phyloP scores from a whole-genome alignment of 1,140 invertebrate genomes.

The Caerostris extrusa region DNA sequence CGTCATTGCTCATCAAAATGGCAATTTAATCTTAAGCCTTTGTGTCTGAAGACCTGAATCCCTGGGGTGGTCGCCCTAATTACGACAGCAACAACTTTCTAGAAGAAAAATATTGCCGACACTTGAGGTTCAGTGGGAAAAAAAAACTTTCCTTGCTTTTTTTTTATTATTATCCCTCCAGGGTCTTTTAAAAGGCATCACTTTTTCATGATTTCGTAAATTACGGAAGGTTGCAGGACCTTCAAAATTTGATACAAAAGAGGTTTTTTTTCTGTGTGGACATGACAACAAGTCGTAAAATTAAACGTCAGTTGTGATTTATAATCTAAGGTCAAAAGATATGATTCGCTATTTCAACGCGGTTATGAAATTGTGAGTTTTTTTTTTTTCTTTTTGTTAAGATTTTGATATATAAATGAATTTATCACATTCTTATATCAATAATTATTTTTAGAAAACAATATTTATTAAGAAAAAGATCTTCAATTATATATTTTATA shows the following conservation, averaged over 20 bases:
- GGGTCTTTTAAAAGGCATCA: neutral
- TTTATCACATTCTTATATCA: too few relatives aligned
- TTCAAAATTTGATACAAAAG: slow-evolving; percentile 3
- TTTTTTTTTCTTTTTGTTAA: too few relatives aligned
- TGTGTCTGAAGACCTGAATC: neutral
- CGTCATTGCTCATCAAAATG: neutral
- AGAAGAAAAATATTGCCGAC: neutral
- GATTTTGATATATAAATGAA: too few relatives aligned
- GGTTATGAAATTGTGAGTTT: too few relatives aligned
- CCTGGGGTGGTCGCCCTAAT: neutral
- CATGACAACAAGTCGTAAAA: too few relatives aligned
- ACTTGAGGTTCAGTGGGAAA: neutral
- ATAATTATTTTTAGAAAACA: too few relatives aligned
- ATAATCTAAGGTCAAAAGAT: too few relatives aligned
- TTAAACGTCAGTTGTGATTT: too few relatives aligned
- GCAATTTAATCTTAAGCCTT: neutral
- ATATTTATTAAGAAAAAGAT: too few relatives aligned
- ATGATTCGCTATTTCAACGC: too few relatives aligned
- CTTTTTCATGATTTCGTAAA: neutral
- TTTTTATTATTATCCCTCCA: neutral
- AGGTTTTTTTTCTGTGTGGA: neutral
- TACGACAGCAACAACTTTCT: slow-evolving; percentile 5
- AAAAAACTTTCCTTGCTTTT: neutral
- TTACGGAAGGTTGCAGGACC: neutral
- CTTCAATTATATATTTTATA: too few relatives aligned